Evolutionary conservation across 2,888 invertebrate genomes (phyloP), one percentile per base, ranked within the genome.

Genomic region (Pyrrhia umbra): DNA sequence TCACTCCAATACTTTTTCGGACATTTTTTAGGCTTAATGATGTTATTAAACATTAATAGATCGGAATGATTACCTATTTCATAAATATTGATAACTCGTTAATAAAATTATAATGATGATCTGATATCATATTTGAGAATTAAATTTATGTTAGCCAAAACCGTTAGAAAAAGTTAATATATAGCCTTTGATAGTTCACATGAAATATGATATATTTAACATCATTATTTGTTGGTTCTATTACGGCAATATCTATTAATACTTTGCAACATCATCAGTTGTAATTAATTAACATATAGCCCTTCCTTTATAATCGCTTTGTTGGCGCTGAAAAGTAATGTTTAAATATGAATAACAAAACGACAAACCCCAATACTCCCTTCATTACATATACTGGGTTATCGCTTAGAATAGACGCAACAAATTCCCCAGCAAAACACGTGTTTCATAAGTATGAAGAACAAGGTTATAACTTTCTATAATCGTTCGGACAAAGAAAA

Each of bases 31-130:
- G 47, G 52, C 61, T 70, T 83, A 81, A 88, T 85, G 84, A 88
- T 85, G 85, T 86, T 85, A 88, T 90, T 88, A 87, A 83, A 85
- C 83, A 83, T 82, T 83, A 85, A 83, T 85, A 82, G 74, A 77
- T 71, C 71, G 54, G 42, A 68, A 76, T 75, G 61, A 78, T 75
- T 77, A 71, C n/a, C n/a, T 34, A 34, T 78, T 78, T 78, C 66
- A 78, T 78, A 69, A 71, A 65, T 70, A 80, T 76, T 70, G 60
- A 77, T 76, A 76, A 62, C 58, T 73, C 40, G 50, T 71, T 79
- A 72, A 55, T 76, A 68, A 64, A 68, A 74, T 68, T 62, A 79
- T 39, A 56, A 37, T 45, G 46, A 57, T 69, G 57, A 61, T 21
- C 54, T 60, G 21, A 46, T 63, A 56, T 30, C 42, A 59, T 68